Percentiles rank a stretch among this genome's conserved stretches.
Conservation (phyloP, 2,113 vertebrate species). For the Microcebus murinus region DNA sequence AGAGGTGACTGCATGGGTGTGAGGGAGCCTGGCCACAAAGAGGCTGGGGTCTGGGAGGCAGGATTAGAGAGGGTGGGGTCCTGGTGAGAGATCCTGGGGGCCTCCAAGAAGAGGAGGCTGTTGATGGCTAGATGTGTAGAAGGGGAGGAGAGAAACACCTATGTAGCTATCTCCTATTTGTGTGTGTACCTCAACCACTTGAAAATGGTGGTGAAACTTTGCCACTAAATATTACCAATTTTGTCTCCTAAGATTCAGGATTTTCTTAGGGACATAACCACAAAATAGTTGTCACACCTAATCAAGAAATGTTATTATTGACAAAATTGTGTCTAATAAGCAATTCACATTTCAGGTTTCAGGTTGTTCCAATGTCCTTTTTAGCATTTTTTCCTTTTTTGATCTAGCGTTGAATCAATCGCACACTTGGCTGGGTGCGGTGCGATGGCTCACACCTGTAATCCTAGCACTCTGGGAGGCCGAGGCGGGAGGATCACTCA, state of each 20-base stretch:
- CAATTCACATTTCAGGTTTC: accelerated
- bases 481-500: too few relatives aligned
- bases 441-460: too few relatives aligned
- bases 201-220: background rate
- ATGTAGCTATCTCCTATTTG: background rate
- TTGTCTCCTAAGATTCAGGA: background rate
- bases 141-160: background rate
- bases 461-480: too few relatives aligned
- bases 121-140: background rate
- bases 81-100: background rate
- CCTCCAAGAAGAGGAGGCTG: background rate
- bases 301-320: too few relatives aligned
- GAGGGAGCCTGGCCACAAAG: background rate
- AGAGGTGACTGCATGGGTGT: background rate
- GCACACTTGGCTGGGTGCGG: too few relatives aligned
- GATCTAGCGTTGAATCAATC: background rate
- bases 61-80: background rate
- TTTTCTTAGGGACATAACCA: background rate
- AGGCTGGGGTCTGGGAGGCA: background rate
- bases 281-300: accelerated
- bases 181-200: background rate
- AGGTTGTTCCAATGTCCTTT: background rate
- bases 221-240: background rate
- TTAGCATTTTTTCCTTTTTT: background rate
- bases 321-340: background rate